Percentiles rank a stretch among this genome's conserved stretches.
Evolutionary conservation across 2,888 invertebrate genomes (phyloP).

Genomic region (Cantharis rustica): DNA sequence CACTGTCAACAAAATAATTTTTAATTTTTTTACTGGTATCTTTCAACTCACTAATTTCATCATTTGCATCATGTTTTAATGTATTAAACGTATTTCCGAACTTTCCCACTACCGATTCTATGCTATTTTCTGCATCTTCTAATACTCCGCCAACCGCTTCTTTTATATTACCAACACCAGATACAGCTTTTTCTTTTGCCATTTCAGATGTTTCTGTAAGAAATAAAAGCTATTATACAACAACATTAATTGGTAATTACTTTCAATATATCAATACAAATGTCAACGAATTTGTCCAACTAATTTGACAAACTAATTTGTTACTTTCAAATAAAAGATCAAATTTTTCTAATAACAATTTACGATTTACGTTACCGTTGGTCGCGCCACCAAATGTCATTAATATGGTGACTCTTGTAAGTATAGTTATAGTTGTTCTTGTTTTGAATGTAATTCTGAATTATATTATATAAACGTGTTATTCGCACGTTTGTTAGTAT

Average conservation of each 20-base stretch:
- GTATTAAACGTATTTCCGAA: slow-evolving; percentile 48
- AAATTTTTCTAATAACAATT: too few relatives aligned
- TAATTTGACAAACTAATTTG: too few relatives aligned
- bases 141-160: slow-evolving; percentile 48
- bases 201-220: slow-evolving; percentile 48
- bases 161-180: slow-evolving; percentile 50
- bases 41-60: slow-evolving; percentile 40
- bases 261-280: too few relatives aligned
- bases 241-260: not conserved
- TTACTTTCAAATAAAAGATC: too few relatives aligned
- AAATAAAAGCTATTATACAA: not conserved
- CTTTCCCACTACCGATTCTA: slow-evolving; percentile 48
- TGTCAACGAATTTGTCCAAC: too few relatives aligned
- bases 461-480: too few relatives aligned
- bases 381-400: too few relatives aligned
- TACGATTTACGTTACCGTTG: too few relatives aligned
- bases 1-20: slow-evolving; percentile 39
- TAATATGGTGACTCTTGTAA: too few relatives aligned
- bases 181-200: slow-evolving; percentile 45
- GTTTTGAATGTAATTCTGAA: too few relatives aligned
- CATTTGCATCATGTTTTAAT: slow-evolving; percentile 37
- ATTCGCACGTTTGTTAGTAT: too few relatives aligned
- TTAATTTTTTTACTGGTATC: slow-evolving; percentile 42
- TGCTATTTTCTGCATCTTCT: slow-evolving; percentile 47
- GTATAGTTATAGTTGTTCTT: too few relatives aligned